Conservation (phyloP, 1,140 invertebrate genomes). For the Bathynomus jamesi region DNA sequence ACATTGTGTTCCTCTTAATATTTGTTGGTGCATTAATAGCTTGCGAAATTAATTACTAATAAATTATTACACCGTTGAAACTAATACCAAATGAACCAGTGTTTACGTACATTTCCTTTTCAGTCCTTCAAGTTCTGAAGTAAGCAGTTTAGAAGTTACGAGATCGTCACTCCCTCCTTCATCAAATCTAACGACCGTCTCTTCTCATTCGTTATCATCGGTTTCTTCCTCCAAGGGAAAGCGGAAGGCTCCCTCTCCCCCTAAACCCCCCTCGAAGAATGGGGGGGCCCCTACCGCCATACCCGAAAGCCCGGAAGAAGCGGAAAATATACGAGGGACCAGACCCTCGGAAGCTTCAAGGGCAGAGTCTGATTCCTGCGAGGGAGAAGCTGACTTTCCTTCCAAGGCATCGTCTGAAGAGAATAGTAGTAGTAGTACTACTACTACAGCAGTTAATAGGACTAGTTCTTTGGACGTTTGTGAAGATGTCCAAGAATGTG, state of each 20-base stretch:
- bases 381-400: too few species aligned
- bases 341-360: neutral
- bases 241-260: conserved; percentile 38
- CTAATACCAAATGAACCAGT: too few species aligned
- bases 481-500: too few species aligned
- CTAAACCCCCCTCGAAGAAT: conserved; percentile 17
- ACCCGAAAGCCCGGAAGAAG: conserved; percentile 20
- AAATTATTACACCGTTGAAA: too few species aligned
- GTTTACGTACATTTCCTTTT: too few species aligned
- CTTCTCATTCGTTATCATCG: conserved; percentile 32
- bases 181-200: conserved; percentile 22
- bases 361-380: neutral
- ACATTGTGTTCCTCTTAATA: too few species aligned
- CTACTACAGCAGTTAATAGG: too few species aligned
- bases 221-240: conserved; percentile 35
- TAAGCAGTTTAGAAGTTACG: conserved; percentile 7
- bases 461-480: too few species aligned
- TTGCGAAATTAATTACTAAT: too few species aligned
- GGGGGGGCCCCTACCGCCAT: conserved; percentile 38
- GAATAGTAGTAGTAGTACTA: too few species aligned
- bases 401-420: too few species aligned
- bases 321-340: conserved; percentile 14
- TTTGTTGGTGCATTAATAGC: too few species aligned
- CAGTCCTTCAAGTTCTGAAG: conserved; percentile 16
- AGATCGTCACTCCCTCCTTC: conserved; percentile 18